Evolutionary conservation across 1,140 invertebrate genomes (phyloP).

Genomic region (Halictus rubicundus): DNA sequence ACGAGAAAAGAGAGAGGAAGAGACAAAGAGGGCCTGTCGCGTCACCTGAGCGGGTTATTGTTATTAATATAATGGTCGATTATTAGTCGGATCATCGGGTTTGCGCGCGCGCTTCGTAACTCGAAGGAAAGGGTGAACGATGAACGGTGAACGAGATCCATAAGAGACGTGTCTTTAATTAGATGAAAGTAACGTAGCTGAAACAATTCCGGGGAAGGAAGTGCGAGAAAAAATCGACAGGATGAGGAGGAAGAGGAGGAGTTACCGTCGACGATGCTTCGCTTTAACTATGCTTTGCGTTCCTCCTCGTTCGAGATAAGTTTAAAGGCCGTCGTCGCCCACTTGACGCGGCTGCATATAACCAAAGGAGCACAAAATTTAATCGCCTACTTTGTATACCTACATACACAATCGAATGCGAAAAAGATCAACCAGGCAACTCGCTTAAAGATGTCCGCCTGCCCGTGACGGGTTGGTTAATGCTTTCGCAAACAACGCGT

Average conservation of each 20-base stretch:
- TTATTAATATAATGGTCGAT: conserved; percentile 35
- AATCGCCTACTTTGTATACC: too few species aligned
- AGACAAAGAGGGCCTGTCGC: neutral
- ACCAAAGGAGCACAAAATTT: too few species aligned
- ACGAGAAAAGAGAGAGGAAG: neutral
- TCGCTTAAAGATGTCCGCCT: too few species aligned
- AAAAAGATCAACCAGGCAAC: too few species aligned
- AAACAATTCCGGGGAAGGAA: neutral
- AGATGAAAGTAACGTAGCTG: neutral
- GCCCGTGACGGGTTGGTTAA: too few species aligned
- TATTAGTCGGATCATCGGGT: conserved; percentile 18
- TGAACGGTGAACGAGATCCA: neutral
- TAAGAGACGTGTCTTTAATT: neutral
- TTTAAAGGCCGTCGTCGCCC: too few species aligned
- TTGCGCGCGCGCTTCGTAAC: conserved; percentile 4
- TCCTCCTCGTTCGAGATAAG: neutral
- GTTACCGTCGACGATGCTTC: neutral
- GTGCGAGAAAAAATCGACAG: neutral
- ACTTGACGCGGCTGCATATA: too few species aligned
- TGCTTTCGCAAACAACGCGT: too few species aligned
- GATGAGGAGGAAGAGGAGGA: neutral
- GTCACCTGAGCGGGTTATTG: neutral
- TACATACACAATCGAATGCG: too few species aligned
- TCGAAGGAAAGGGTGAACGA: neutral
- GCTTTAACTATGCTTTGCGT: too few species aligned